Percentiles rank a stretch among this genome's conserved stretches.
phyloP scores from a whole-genome alignment of 2,113 vertebrate genomes.

The Vulpes vulpes region DNA sequence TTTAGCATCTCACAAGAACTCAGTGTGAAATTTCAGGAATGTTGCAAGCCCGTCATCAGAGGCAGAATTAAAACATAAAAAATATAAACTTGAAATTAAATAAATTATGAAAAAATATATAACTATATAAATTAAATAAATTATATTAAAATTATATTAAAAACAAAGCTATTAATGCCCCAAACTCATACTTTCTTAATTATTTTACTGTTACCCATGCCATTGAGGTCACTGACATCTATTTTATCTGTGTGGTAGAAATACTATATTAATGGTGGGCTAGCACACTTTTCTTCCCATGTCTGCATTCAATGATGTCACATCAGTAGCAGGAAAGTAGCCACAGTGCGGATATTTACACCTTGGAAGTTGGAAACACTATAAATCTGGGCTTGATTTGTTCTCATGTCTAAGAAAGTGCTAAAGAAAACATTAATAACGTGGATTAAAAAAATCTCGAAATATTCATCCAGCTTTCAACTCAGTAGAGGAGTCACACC shows the following conservation, averaged over 20 bases:
- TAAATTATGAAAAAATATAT: neutral
- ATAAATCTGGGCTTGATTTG: neutral
- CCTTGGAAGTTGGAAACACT: neutral
- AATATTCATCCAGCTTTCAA: neutral
- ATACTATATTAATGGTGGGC: accelerated
- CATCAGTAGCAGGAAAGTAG: neutral
- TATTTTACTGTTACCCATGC: neutral
- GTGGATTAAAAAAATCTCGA: neutral
- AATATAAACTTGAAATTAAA: neutral
- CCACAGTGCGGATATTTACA: neutral
- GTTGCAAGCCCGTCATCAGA: neutral
- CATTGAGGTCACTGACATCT: neutral
- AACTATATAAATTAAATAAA: neutral
- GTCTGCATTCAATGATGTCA: neutral
- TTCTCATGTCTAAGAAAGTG: neutral
- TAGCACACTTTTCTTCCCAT: neutral
- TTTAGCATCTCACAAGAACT: neutral
- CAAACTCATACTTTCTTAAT: neutral
- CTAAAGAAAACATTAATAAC: neutral
- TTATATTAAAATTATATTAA: neutral
- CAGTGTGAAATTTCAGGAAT: neutral
- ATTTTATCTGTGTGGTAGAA: neutral
- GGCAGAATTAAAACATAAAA: neutral
- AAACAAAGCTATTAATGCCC: neutral
- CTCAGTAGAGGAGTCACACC: neutral